Base-by-base conservation (phyloP, 2,113 vertebrate genomes). In the Trogon surrucura region DNA sequence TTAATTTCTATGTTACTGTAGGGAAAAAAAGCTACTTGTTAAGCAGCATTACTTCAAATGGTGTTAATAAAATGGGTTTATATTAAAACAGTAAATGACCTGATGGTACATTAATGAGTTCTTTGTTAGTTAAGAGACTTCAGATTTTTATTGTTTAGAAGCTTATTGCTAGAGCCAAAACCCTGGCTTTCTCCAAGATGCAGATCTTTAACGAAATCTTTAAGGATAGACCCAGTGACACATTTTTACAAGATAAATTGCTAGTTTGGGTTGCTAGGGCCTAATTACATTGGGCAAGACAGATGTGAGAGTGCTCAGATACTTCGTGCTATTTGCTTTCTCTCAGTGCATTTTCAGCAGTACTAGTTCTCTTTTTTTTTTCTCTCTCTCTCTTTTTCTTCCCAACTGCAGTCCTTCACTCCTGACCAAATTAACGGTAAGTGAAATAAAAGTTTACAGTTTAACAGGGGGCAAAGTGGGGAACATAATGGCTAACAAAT, bases 371-470 rank as follows among this genome's bases (percentile, higher is more conserved):
- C 87, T 89, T 86, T 88, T 95, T 70, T 97, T 36, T 36, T 36
- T 9, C 36, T 36, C 36, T 97, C 74, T 97, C 65, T 97, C 74
- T 97, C 57, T 93, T 94, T 78, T 94, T 78, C 89, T 89, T 87
- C 71, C 16, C 88, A 95, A 91, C 96, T 96, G 91, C 98, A 98
- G 98, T 98, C 98, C 93, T 98, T 98, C 98, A 98, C 98, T 85
- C 97, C 98, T 95, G 98, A 98, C 87, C 97, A 98, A 97, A 97
- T 98, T 91, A 98, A 94, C 77, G 98, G 98, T 98, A 98, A 98
- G 98, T 98, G 94, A 85, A 95, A 86, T 41, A 75, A 77, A 92
- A 93, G 50, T 32, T 85, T 75, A 96, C 95, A 81, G 13, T 94
- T 82, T 38, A 94, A 71, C 19, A 13, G 32, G 79, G 86, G 80